phyloP scores from a whole-genome alignment of 2,888 invertebrate genomes.

The Mythimna ferrago region DNA sequence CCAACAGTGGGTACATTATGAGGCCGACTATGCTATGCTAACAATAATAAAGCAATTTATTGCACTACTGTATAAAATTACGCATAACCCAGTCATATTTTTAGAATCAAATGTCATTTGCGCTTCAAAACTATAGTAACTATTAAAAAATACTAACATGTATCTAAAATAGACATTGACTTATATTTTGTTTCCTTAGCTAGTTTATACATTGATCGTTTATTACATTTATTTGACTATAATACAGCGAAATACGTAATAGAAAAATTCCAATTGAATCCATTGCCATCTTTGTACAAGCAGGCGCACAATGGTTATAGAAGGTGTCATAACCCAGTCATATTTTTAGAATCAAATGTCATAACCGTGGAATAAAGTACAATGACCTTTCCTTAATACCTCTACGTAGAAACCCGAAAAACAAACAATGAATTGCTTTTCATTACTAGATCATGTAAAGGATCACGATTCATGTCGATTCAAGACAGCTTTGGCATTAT shows the following conservation, averaged over 20 bases:
- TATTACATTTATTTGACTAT: slow-evolving; percentile 10
- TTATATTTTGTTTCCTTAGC: slow-evolving; percentile 48
- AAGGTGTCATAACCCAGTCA: no score
- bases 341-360: no score
- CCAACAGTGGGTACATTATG: no score
- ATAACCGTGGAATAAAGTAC: no score
- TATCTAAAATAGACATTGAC: slow-evolving; percentile 78
- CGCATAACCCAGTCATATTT: slow-evolving; percentile 22
- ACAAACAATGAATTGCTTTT: no score
- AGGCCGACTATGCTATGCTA: not conserved
- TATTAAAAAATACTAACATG: slow-evolving; percentile 66
- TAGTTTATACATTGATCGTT: slow-evolving; percentile 44
- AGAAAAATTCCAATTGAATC: slow-evolving; percentile 8
- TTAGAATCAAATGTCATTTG: slow-evolving; percentile 69
- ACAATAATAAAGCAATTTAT: not conserved
- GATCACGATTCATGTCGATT: no score
- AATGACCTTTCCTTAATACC: no score
- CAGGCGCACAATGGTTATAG: slow-evolving; percentile 13
- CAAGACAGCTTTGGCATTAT: no score
- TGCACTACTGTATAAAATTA: not conserved
- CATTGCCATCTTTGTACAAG: slow-evolving; percentile 17
- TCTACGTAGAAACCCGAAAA: no score
- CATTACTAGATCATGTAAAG: no score
- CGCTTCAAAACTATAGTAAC: slow-evolving; percentile 63
- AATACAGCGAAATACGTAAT: slow-evolving; percentile 14